Base-by-base conservation (phyloP, 2,888 invertebrate species). In the Epirrhoe alternata region DNA sequence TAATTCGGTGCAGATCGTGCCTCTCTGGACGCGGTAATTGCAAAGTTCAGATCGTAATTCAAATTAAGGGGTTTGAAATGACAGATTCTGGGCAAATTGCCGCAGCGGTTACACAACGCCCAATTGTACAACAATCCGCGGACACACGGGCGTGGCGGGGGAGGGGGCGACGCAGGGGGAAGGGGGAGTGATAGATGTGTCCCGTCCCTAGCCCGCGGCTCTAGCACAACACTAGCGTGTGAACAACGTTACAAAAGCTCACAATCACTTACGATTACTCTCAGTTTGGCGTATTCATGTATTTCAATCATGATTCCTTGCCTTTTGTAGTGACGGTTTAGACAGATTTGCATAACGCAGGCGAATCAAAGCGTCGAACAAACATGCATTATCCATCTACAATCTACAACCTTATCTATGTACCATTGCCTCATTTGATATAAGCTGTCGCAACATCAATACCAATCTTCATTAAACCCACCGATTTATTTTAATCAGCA, bases 201-300 rank as follows among this genome's bases (percentile, higher is more conserved):
- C 68, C 71, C 68, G 64, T 66, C 70, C 52, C 64, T 69, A 65
- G 70, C 70, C 70, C 61, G 61, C 61, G 68, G 70, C 72, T 12
- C 35, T 47, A 31, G 71, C 74, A 53, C 74, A 72, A 35, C 73
- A 70, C 76, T 73, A 74, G 71, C 81, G 81, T 80, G 81, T 80
- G 81, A 81, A 81, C 79, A 67, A 60, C 62, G 62, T 71, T 73
- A 70, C 71, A 70, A 72, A 73, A 69, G 72, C 71, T 79, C 75
- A 76, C 76, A 73, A 75, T 74, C 78, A 73, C 74, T 76, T 76
- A 79, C 70, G 77, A 80, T 82, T 81, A 82, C 77, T 76, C 81
- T 77, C 73, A 70, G 78, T 80, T 81, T 75, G 82, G 79, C 74
- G 72, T 68, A 78, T 75, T 77, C 76, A 80, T 81, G 78, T 81